phyloP scores from a whole-genome alignment of 2,888 invertebrate genomes.

The Synanthedon myopaeformis region DNA sequence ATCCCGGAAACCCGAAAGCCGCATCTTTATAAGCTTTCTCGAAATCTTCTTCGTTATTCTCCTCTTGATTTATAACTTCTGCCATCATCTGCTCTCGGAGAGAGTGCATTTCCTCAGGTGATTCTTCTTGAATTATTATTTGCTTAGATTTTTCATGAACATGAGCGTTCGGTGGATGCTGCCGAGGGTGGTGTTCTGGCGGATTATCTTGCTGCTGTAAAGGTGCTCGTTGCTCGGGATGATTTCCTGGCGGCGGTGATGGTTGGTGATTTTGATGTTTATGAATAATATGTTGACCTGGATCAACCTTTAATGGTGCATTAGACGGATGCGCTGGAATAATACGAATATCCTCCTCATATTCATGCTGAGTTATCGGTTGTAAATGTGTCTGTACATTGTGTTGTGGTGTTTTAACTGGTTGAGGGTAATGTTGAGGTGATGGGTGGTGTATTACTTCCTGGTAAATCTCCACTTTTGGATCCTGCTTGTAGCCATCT shows the following conservation, averaged over 20 bases:
- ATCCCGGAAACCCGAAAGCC: constrained; percentile 54
- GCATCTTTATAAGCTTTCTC: constrained; percentile 57
- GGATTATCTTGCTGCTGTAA: constrained; percentile 6
- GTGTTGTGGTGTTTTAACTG: constrained; percentile 12
- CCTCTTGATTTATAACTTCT: constrained; percentile 38
- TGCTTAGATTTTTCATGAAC: constrained; percentile 46
- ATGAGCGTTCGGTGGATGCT: constrained; percentile 18
- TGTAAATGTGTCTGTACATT: constrained; percentile 20
- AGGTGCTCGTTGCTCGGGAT: constrained; percentile 1
- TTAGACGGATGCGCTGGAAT: constrained; percentile 23
- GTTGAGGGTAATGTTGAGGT: constrained; percentile 15
- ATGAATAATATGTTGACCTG: constrained; percentile 30
- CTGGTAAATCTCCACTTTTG: constrained; percentile 5
- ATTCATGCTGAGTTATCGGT: constrained; percentile 29
- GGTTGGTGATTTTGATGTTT: constrained; percentile 12
- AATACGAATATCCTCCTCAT: constrained; percentile 40
- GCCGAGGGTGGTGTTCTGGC: constrained; percentile 8
- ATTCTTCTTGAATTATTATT: constrained; percentile 42
- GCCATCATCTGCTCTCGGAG: constrained; percentile 36
- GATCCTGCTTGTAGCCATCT: too few relatives aligned
- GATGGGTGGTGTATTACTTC: constrained; percentile 4
- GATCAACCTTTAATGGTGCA: constrained; percentile 37
- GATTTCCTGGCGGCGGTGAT: constrained; percentile 11
- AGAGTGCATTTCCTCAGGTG: constrained; percentile 37
- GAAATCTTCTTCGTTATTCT: constrained; percentile 57